These are phyloP conservation scores for Zaprionus davidi DNA, from an alignment of 1,140 invertebrate genomes.

Conservation along the genomic window DNA sequence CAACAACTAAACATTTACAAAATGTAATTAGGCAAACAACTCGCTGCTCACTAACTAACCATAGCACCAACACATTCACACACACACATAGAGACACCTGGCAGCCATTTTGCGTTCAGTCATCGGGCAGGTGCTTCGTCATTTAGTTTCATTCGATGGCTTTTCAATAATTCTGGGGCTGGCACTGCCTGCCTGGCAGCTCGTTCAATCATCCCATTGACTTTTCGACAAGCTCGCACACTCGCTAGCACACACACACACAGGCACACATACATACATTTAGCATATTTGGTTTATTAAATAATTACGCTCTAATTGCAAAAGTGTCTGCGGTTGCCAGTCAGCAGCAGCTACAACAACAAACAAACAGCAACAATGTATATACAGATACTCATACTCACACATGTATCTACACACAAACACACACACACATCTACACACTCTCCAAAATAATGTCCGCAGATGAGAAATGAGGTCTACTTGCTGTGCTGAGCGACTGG, in stretches of 20 bases:
- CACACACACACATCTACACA: background rate
- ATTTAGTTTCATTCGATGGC: conserved; percentile 53
- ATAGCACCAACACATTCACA: conserved; percentile 22
- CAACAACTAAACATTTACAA: conserved; percentile 44
- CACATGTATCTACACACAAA: conserved; percentile 10
- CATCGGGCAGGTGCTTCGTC: conserved; percentile 51
- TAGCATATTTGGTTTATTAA: conserved; percentile 72
- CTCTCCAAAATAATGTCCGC: conserved; percentile 61
- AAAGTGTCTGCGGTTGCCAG: conserved; percentile 65
- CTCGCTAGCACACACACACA: background rate
- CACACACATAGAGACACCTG: conserved; percentile 20
- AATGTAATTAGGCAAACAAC: conserved; percentile 50
- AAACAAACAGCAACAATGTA: conserved; percentile 7
- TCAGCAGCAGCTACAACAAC: conserved; percentile 27
- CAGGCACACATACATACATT: conserved; percentile 16
- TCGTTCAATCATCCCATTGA: conserved; percentile 43
- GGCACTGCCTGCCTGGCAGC: conserved; percentile 15
- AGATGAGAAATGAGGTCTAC: conserved; percentile 52
- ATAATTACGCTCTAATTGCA: conserved; percentile 82
- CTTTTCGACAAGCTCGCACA: conserved; percentile 35
- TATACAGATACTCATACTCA: background rate
- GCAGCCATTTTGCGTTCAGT: conserved; percentile 53
- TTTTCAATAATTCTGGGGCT: conserved; percentile 40
- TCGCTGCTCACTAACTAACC: conserved; percentile 28
- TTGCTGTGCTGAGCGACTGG: conserved; percentile 29